Percentiles rank a stretch among this genome's conserved stretches.
Evolutionary conservation across 2,113 vertebrate genomes (phyloP).

Genomic region (Microtus richardsoni): DNA sequence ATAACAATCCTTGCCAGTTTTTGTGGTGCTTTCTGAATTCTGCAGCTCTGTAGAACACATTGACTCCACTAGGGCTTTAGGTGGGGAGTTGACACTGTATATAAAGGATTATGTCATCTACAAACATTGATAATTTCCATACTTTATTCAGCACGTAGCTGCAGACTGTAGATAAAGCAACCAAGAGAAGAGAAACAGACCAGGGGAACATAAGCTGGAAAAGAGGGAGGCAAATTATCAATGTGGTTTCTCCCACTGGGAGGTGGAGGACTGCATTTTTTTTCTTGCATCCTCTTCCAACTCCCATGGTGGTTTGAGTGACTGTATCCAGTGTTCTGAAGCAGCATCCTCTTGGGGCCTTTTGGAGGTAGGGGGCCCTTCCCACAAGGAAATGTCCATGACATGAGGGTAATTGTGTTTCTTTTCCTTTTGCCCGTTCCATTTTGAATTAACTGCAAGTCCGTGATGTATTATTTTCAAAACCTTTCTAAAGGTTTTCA

Average conservation of each 20-base stretch:
- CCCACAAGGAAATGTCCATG: not conserved
- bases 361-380: not conserved
- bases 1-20: not conserved
- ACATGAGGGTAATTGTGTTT: not conserved
- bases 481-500: constrained; percentile 53
- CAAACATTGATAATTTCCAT: not conserved
- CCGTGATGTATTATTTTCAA: constrained; percentile 20
- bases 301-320: too few relatives aligned
- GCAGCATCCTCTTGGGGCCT: too few relatives aligned
- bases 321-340: too few relatives aligned
- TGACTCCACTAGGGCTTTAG: not conserved
- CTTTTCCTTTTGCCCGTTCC: not conserved
- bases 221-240: too few relatives aligned
- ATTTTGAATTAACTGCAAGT: constrained; percentile 69
- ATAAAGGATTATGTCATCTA: not conserved
- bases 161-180: not conserved
- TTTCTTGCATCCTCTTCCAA: too few relatives aligned
- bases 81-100: not conserved
- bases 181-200: too few relatives aligned
- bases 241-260: too few relatives aligned
- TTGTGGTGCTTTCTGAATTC: not conserved
- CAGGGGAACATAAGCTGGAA: too few relatives aligned
- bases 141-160: too few relatives aligned
- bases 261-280: too few relatives aligned
- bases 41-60: not conserved